These are phyloP conservation scores for Dendrocincla fuliginosa DNA, from an alignment of 2,797 vertebrate species.

Conservation along the genomic window DNA sequence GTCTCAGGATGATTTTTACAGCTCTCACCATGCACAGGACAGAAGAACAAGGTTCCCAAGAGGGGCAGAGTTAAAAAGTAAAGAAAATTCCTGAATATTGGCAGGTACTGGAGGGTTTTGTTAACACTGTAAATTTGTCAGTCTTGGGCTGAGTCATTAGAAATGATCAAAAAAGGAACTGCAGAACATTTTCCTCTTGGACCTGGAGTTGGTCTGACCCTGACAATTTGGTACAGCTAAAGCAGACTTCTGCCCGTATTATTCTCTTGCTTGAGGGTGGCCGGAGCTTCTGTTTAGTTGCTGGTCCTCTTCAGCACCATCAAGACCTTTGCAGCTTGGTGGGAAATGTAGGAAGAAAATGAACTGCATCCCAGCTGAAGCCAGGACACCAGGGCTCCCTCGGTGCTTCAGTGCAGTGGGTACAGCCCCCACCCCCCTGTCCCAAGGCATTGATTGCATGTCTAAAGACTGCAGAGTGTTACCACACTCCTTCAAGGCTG, in stretches of 20 bases:
- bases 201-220: not conserved
- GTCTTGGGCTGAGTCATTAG: not conserved
- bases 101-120: constrained; percentile 14
- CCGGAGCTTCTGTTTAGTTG: not conserved
- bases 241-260: not conserved
- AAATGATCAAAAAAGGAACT: not conserved
- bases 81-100: constrained; percentile 14
- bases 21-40: not conserved
- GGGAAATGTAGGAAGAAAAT: not conserved
- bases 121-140: not conserved
- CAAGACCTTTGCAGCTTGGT: not conserved
- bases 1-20: constrained; percentile 5
- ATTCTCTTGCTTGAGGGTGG: not conserved
- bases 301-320: not conserved
- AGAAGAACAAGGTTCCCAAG: constrained; percentile 14
- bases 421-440: accelerated
- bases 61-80: not conserved
- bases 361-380: not conserved
- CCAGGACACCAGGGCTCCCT: not conserved
- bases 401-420: not conserved
- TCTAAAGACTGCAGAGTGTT: not conserved
- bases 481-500: not conserved
- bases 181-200: not conserved
- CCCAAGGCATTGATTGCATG: too few species aligned
- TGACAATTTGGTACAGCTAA: not conserved